These are phyloP conservation scores for Lasioglossum morio DNA, from an alignment of 2,888 invertebrate species.

Conservation along the genomic window DNA sequence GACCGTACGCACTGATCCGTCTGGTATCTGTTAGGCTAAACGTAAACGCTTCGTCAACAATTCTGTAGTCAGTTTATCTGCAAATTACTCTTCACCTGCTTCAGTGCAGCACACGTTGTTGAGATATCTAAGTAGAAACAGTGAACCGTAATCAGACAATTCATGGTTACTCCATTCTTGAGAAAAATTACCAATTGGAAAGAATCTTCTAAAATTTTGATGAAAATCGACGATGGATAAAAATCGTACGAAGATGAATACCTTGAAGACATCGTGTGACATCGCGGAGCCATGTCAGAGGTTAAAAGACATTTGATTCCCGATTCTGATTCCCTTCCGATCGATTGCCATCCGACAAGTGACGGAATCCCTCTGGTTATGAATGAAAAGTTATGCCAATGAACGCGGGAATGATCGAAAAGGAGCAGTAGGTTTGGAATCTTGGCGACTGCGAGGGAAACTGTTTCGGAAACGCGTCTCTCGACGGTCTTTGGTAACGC, in stretches of 20 bases:
- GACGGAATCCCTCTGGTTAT: neutral
- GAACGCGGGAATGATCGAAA: neutral
- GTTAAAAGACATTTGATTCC: neutral
- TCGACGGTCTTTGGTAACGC: conserved; percentile 52
- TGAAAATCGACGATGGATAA: neutral
- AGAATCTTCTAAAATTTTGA: neutral
- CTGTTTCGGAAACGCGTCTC: conserved; percentile 21
- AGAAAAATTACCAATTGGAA: too few species aligned
- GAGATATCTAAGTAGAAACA: neutral
- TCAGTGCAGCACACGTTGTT: neutral
- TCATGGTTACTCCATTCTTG: too few species aligned
- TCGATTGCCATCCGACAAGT: neutral
- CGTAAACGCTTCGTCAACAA: neutral
- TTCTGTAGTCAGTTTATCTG: neutral
- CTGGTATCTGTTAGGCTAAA: neutral
- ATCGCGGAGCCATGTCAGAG: neutral
- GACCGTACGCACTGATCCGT: neutral
- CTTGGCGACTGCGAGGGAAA: neutral
- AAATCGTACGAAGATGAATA: neutral
- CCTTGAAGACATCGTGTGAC: neutral
- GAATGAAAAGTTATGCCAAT: neutral
- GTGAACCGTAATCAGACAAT: neutral
- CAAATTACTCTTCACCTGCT: neutral
- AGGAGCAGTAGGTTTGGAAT: neutral
- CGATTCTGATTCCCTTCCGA: neutral